Evolutionary conservation across 2,113 vertebrate species (phyloP).

Genomic region (Solea senegalensis): DNA sequence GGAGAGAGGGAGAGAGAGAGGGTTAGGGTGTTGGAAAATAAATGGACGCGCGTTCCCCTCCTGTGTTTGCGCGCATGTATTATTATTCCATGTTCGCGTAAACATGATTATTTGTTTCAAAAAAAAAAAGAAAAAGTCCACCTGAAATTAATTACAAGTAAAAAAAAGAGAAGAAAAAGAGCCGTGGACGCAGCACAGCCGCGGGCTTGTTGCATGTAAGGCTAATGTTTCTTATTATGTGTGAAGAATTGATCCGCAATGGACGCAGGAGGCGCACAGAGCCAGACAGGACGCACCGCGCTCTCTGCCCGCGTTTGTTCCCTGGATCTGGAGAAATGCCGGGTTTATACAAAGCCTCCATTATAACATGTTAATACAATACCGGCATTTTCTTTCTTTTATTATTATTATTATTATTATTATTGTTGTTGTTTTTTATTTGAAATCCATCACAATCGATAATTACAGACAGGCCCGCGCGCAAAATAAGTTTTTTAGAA

Average conservation of each 20-base stretch:
- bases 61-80: conserved; percentile 59
- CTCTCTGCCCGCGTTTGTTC: conserved; percentile 27
- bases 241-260: conserved; percentile 82
- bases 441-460: no score
- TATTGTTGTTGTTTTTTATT: no score
- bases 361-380: conserved; percentile 23
- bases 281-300: conserved; percentile 48
- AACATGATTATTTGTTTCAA: conserved; percentile 34
- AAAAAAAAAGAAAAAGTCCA: conserved; percentile 32
- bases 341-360: conserved; percentile 15
- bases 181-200: conserved; percentile 46
- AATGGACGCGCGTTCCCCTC: conserved; percentile 76
- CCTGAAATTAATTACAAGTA: conserved; percentile 66
- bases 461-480: no score
- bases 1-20: conserved; percentile 56
- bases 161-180: background rate
- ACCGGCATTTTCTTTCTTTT: background rate
- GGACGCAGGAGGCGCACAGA: conserved; percentile 63
- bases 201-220: conserved; percentile 63
- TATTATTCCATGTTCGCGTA: background rate
- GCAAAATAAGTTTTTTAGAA: background rate
- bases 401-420: no score
- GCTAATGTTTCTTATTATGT: conserved; percentile 83
- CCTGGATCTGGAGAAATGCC: conserved; percentile 36
- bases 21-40: conserved; percentile 78